Evolutionary conservation across 2,888 invertebrate species (phyloP).

Genomic region (Seira musarum): DNA sequence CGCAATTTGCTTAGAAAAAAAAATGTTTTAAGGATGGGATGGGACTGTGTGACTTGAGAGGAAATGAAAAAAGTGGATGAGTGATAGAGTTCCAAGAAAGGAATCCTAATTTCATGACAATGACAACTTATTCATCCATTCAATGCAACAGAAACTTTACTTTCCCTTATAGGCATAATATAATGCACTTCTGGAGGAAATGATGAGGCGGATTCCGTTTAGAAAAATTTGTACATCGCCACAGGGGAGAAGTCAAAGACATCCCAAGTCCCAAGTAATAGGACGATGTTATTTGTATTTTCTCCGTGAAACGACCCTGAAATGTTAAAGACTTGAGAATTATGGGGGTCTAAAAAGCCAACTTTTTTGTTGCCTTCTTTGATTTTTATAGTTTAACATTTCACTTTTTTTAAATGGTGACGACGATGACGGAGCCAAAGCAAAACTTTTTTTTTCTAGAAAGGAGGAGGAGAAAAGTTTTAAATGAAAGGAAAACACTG

Average conservation of each 20-base stretch:
- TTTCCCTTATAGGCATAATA: too few relatives aligned
- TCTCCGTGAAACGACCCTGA: neutral
- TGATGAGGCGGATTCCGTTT: neutral
- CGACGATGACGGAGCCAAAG: too few relatives aligned
- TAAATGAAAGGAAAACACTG: neutral
- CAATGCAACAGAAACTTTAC: neutral
- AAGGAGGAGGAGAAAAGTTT: neutral
- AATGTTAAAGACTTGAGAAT: conserved; percentile 2
- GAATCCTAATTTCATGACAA: neutral
- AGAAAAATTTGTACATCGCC: neutral
- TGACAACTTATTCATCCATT: neutral
- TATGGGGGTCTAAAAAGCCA: conserved; percentile 6
- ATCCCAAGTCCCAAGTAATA: conserved; percentile 2
- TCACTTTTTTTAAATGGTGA: neutral
- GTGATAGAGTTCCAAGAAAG: neutral
- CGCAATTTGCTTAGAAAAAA: neutral
- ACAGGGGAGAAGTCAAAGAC: neutral
- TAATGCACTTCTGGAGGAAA: neutral
- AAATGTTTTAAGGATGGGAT: too few relatives aligned
- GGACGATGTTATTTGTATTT: conserved; percentile 11
- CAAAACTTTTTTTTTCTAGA: too few relatives aligned
- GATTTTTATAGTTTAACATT: neutral
- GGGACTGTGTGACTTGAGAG: too few relatives aligned
- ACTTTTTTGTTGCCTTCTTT: conserved; percentile 12
- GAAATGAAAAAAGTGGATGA: neutral